Conservation (phyloP, 64 coral and sea anemone species). For the Porites lutea region DNA sequence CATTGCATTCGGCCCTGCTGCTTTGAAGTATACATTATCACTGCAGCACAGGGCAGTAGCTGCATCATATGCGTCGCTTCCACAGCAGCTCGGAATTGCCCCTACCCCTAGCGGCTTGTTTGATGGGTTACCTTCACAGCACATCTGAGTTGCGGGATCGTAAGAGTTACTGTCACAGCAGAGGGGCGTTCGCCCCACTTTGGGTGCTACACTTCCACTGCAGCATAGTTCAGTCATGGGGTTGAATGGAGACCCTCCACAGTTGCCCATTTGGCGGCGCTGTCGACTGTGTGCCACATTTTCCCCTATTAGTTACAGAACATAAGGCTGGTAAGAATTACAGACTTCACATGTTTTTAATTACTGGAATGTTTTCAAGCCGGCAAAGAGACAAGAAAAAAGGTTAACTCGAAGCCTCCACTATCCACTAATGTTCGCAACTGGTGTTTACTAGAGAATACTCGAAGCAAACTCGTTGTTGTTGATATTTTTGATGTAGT, state of each 20-base stretch:
- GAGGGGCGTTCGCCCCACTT: neutral
- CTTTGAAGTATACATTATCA: neutral
- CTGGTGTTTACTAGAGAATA: too few relatives aligned
- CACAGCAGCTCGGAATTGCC: neutral
- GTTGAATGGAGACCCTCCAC: neutral
- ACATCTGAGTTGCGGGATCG: neutral
- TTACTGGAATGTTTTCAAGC: too few relatives aligned
- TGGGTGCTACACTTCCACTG: neutral
- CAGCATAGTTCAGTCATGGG: neutral
- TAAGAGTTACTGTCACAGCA: neutral
- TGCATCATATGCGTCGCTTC: neutral
- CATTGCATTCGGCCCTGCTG: neutral
- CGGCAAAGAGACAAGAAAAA: too few relatives aligned
- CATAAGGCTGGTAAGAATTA: too few relatives aligned
- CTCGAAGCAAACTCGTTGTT: too few relatives aligned
- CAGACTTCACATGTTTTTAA: too few relatives aligned
- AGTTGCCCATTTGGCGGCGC: neutral
- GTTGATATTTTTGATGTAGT: too few relatives aligned
- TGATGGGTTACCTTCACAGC: neutral
- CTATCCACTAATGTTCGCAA: too few relatives aligned
- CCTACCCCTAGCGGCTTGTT: neutral
- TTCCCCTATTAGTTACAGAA: too few relatives aligned
- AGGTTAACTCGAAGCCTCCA: too few relatives aligned
- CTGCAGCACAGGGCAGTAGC: neutral
- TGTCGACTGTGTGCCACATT: too few relatives aligned